Evolutionary conservation across 2,113 vertebrate genomes (phyloP).

Genomic region (Ariopsis seemanni): DNA sequence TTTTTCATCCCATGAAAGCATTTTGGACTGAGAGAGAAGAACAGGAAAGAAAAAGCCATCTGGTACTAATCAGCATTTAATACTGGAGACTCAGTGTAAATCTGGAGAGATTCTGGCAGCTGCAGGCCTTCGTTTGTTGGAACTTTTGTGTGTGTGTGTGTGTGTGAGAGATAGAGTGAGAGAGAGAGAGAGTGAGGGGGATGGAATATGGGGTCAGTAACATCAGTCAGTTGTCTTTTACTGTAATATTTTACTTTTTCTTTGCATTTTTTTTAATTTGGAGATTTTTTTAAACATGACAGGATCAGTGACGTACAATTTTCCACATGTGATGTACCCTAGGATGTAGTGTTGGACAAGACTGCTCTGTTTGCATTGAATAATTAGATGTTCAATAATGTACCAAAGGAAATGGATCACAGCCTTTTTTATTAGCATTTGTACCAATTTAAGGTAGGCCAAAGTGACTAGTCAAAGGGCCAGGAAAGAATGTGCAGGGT

Average conservation of each 20-base stretch:
- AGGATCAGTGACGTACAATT: constrained; percentile 17
- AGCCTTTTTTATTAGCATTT: background rate
- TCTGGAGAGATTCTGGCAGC: constrained; percentile 61
- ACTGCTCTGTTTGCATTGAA: background rate
- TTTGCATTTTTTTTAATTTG: background rate
- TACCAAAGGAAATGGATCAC: background rate
- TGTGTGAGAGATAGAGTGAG: background rate
- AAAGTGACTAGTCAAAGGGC: background rate
- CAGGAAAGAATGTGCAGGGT: background rate
- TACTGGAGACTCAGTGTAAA: constrained; percentile 66
- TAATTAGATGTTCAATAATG: background rate
- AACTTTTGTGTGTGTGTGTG: background rate
- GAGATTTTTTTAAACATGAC: background rate
- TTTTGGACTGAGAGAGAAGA: constrained; percentile 34
- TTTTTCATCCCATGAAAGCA: constrained; percentile 45
- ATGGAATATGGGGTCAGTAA: background rate
- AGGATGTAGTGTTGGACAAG: background rate
- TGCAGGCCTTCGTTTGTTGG: constrained; percentile 27
- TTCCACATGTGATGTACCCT: background rate
- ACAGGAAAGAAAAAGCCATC: constrained; percentile 58
- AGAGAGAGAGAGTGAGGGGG: no score
- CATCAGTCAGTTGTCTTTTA: background rate
- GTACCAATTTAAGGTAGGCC: background rate
- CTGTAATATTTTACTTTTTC: background rate
- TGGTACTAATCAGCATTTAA: constrained; percentile 73